phyloP scores from a whole-genome alignment of 2,113 vertebrate species.

The Ailurus styani region DNA sequence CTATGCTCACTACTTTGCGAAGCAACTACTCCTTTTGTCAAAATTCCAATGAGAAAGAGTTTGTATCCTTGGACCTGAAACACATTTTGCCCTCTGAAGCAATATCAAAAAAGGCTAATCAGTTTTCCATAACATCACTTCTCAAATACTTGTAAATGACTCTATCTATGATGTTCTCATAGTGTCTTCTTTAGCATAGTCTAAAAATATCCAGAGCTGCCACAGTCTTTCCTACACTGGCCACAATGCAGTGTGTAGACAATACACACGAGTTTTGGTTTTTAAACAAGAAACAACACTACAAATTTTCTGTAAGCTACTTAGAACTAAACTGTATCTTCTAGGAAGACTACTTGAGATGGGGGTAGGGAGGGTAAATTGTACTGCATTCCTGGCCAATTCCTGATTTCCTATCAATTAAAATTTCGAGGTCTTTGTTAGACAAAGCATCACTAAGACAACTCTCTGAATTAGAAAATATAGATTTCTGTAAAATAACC shows the following conservation, averaged over 20 bases:
- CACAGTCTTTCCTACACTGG: background rate
- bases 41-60: background rate
- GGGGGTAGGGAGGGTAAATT: background rate
- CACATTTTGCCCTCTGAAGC: background rate
- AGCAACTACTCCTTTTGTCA: background rate
- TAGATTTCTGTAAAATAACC: background rate
- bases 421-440: background rate
- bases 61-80: background rate
- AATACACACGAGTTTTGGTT: background rate
- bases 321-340: background rate
- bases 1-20: background rate
- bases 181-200: background rate
- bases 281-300: background rate
- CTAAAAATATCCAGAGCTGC: background rate
- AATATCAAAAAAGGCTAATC: background rate
- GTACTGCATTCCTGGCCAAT: background rate
- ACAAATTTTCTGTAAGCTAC: background rate
- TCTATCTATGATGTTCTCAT: background rate
- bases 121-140: background rate
- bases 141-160: constrained; percentile 10
- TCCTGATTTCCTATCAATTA: background rate
- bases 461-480: background rate
- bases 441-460: background rate
- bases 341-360: background rate
- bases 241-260: background rate